These are phyloP conservation scores for Athetis lepigone DNA, from an alignment of 2,888 invertebrate species.

Conservation along the genomic window DNA sequence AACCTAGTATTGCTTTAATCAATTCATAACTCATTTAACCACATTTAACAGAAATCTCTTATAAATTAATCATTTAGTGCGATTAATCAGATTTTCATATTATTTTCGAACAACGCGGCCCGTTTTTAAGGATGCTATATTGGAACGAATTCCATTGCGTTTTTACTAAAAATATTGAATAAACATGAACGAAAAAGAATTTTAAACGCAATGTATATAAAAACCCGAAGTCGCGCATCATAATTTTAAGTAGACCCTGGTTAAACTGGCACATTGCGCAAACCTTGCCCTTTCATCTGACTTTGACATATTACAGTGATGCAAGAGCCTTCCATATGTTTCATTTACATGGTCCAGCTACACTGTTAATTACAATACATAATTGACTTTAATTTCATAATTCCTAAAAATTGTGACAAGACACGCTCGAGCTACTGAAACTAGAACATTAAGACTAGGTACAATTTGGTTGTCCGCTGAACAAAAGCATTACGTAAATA, in stretches of 20 bases:
- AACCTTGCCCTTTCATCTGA: constrained; percentile 79
- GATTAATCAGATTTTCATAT: constrained; percentile 43
- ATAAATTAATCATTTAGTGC: constrained; percentile 33
- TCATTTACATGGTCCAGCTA: constrained; percentile 57
- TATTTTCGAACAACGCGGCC: constrained; percentile 18
- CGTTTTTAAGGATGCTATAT: constrained; percentile 4
- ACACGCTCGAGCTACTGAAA: constrained; percentile 17
- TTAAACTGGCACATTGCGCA: constrained; percentile 69
- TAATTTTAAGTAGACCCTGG: constrained; percentile 56
- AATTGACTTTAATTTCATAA: constrained; percentile 29
- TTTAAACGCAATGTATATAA: constrained; percentile 30
- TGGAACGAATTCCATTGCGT: constrained; percentile 25
- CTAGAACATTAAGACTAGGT: constrained; percentile 10
- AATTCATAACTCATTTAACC: constrained; percentile 9
- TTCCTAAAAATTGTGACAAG: constrained; percentile 36
- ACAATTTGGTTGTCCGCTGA: constrained; percentile 15
- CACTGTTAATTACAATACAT: constrained; percentile 30
- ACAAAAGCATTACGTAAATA: constrained; percentile 52
- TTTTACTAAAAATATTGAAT: constrained; percentile 2
- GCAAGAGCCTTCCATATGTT: constrained; percentile 70
- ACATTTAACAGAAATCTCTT: constrained; percentile 17
- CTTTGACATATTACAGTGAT: constrained; percentile 82
- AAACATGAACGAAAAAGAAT: constrained; percentile 17
- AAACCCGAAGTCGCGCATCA: constrained; percentile 38
- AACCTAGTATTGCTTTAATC: constrained; percentile 5